Base-by-base conservation (phyloP, 2,888 invertebrate genomes). In the Crepidodera aurea region DNA sequence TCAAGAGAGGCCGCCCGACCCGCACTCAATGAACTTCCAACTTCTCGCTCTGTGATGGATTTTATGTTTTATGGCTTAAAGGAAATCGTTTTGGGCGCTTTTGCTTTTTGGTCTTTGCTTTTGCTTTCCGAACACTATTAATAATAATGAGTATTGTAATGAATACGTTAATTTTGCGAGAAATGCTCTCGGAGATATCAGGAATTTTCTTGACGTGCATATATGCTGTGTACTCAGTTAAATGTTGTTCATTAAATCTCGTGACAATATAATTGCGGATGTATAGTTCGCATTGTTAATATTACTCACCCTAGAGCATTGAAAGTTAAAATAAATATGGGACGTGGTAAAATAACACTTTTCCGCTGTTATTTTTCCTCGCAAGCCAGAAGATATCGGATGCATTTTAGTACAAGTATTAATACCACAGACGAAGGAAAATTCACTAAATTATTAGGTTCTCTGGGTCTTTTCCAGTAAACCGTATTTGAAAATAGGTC, bases 1-100 rank as follows among this genome's bases (percentile, higher is more conserved):
- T 69, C 69, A 70, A 69, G 64, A 62, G 57, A 57, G 51, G 66
- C 66, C 69, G 65, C 51, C 40, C 27, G 22, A 12, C 22, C 15
- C 42, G 13, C 66, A 58, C 64, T 71, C 70, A 69, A 70, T 71
- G 72, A 69, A 71, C 70, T 65, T 66, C 57, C 65, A 69, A 67
- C 69, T 69, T 69, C 69, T 60, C 48, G 48, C 27, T 27, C 27
- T 22, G 19, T 73, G 74, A 75, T 72, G 71, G 70, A 70, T 71
- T 73, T 73, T 73, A 73, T 72, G 70, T 71, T 73, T 73, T 73
- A 75, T 72, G 71, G 69, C 72, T 69, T 53, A 65, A 55, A 70
- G 70, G 69, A 69, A 66, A 65, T 65, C 54, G 59, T 65, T 65
- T 65, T 58, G 46, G 62, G 62, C 56, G 55, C 54, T 34, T 42